Base-by-base conservation (phyloP, 2,113 vertebrate genomes). In the Bagarius yarrelli region DNA sequence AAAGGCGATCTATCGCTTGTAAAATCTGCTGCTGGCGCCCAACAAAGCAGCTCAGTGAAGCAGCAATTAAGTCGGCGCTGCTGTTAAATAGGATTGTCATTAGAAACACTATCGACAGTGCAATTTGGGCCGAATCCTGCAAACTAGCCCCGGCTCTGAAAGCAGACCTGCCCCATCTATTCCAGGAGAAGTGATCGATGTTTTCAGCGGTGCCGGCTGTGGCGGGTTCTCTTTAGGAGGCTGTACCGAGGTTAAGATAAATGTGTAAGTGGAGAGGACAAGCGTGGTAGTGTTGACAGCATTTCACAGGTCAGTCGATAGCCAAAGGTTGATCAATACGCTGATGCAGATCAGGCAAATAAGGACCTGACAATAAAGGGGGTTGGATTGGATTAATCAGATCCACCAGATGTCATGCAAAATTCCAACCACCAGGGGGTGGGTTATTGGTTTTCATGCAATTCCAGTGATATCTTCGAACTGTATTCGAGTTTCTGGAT, bases 41-140 rank as follows among this genome's bases (percentile, higher is more conserved):
- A 78, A 40, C 60, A 27, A 32, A 47, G 44, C 44, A 47, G 55
- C 30, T 15, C 25, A 25, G 66, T 30, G 36, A n/a, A 80, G 78
- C 66, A 70, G 66, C 66, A 57, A 71, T 70, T 59, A 80, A 57
- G 66, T 71, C 52, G 11, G 25, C 27, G 44, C 19, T 2, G n/a
- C 64, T 70, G 23, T 80, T 80, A 60, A 71, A 47, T 57, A 70
- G 78, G 52, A 80, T 60, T 44, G 78, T 59, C 67, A 30, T 70
- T n/a, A 70, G 34, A 79, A 79, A 59, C 34, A 32, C 66, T 80
- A 80, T 71, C 8, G 78, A 80, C 64, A 70, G 34, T n/a, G 53
- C 53, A 80, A 70, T 80, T 80, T 71, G 44, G 36, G 67, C 55
- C 4, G 34, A 59, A 80, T 71, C 55, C 66, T 70, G 66, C 23